Percentiles rank a stretch among this genome's conserved stretches.
Evolutionary conservation across 2,888 invertebrate genomes (phyloP).

Genomic region (Abrostola tripartita): DNA sequence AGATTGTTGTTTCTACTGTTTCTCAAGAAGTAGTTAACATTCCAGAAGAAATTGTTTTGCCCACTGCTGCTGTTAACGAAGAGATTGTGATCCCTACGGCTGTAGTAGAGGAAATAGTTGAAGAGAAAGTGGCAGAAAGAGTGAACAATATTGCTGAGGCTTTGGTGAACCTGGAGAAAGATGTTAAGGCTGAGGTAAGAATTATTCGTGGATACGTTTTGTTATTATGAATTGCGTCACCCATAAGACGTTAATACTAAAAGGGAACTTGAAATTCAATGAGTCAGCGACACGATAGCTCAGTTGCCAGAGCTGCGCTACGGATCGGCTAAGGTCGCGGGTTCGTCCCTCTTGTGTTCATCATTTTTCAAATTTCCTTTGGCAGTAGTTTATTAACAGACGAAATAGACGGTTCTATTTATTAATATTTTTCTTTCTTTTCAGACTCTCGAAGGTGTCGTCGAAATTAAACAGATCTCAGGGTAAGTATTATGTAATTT

Average conservation of each 20-base stretch:
- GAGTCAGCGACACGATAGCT: no score
- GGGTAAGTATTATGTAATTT: slow-evolving; percentile 61
- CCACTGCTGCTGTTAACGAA: slow-evolving; percentile 19
- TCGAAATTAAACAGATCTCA: slow-evolving; percentile 52
- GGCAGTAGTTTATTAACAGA: no score
- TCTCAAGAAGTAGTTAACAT: slow-evolving; percentile 25
- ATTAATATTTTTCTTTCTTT: slow-evolving; percentile 12
- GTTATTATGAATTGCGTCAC: no score
- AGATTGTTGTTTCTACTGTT: background rate
- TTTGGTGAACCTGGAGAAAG: slow-evolving; percentile 71
- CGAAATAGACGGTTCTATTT: slow-evolving; percentile 18
- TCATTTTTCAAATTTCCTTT: no score
- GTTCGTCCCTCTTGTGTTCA: no score
- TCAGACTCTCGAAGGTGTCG: slow-evolving; percentile 35
- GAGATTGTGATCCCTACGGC: slow-evolving; percentile 34
- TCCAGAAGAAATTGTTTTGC: slow-evolving; percentile 18
- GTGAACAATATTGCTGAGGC: slow-evolving; percentile 75
- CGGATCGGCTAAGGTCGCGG: no score
- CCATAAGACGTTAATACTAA: no score
- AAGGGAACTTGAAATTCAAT: no score
- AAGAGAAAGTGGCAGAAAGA: slow-evolving; percentile 40
- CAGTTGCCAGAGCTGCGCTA: no score
- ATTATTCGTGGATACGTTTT: background rate
- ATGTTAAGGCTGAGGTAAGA: slow-evolving; percentile 72
- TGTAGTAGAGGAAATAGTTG: slow-evolving; percentile 37